A percentile compares a stretch with the other conserved stretches of the same genome.
These are phyloP conservation scores for Fistularia commersonii DNA, from an alignment of 2,797 vertebrate genomes.

Conservation along the genomic window DNA sequence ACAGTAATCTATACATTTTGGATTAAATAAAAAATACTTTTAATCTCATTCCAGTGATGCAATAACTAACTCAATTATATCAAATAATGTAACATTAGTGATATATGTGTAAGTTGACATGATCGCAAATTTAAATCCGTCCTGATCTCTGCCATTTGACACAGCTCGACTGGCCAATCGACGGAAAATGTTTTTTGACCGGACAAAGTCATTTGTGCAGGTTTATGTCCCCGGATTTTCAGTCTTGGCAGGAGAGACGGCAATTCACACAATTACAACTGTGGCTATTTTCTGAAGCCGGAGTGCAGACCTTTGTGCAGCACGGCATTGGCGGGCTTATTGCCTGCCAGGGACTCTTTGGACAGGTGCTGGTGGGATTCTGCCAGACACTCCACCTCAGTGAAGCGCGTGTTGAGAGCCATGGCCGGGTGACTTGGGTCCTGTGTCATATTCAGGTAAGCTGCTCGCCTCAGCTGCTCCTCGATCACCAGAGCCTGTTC, in stretches of 20 bases:
- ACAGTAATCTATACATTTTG: too few relatives aligned
- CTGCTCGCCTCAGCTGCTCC: slow-evolving; percentile 92
- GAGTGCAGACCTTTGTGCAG: slow-evolving; percentile 89
- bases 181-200: too few relatives aligned
- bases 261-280: not conserved
- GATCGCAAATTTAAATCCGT: too few relatives aligned
- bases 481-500: slow-evolving; percentile 98
- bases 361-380: slow-evolving; percentile 98
- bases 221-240: not conserved
- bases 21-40: too few relatives aligned
- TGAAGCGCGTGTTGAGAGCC: slow-evolving; percentile 93
- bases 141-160: too few relatives aligned
- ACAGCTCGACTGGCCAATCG: too few relatives aligned
- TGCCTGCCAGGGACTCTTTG: slow-evolving; percentile 96
- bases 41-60: too few relatives aligned
- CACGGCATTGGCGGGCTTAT: slow-evolving; percentile 95
- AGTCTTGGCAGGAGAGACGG: not conserved
- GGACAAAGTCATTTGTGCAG: not conserved
- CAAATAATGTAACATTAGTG: too few relatives aligned
- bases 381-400: slow-evolving; percentile 96
- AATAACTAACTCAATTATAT: too few relatives aligned
- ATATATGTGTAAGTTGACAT: too few relatives aligned
- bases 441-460: slow-evolving; percentile 97
- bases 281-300: slow-evolving; percentile 10
- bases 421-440: slow-evolving; percentile 93